Evolutionary conservation across 2,113 vertebrate species (phyloP).

Genomic region (Solenodon paradoxus): DNA sequence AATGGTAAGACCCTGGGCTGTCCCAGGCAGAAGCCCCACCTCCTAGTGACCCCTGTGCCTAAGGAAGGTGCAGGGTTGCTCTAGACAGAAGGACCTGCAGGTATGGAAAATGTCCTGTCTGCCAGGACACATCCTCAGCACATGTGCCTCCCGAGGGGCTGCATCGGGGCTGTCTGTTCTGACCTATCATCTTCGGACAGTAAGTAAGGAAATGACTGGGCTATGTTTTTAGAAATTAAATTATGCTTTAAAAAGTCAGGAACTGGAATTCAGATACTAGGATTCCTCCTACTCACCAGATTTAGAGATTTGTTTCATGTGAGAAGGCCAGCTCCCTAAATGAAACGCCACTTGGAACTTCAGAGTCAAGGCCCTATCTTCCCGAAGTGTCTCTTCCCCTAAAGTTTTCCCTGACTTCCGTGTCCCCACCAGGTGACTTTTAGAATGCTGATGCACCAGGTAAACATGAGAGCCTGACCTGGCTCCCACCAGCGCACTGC

Average conservation of each 20-base stretch:
- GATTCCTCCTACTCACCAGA: not conserved
- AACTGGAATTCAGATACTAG: not conserved
- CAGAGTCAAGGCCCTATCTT: not conserved
- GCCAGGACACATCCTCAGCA: not conserved
- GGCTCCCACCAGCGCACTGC: not conserved
- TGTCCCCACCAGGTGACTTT: not conserved
- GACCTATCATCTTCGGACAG: not conserved
- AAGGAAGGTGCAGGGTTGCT: not conserved
- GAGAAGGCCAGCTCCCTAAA: not conserved
- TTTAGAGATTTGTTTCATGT: not conserved
- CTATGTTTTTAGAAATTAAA: not conserved
- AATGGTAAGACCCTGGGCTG: not conserved
- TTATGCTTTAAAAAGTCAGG: not conserved
- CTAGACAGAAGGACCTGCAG: not conserved
- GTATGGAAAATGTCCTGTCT: not conserved
- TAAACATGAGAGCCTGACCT: not conserved
- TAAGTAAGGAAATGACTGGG: not conserved
- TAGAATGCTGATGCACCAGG: not conserved
- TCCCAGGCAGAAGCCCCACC: not conserved
- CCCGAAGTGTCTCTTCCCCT: accelerated
- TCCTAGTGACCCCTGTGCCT: accelerated
- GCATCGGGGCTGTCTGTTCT: not conserved
- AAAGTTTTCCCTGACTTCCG: not conserved
- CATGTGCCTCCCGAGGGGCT: not conserved
- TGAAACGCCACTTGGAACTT: not conserved